Percentiles rank a stretch among this genome's conserved stretches.
Conservation (phyloP, 2,888 invertebrate genomes). For the Rhimphoctona megacephalus region DNA sequence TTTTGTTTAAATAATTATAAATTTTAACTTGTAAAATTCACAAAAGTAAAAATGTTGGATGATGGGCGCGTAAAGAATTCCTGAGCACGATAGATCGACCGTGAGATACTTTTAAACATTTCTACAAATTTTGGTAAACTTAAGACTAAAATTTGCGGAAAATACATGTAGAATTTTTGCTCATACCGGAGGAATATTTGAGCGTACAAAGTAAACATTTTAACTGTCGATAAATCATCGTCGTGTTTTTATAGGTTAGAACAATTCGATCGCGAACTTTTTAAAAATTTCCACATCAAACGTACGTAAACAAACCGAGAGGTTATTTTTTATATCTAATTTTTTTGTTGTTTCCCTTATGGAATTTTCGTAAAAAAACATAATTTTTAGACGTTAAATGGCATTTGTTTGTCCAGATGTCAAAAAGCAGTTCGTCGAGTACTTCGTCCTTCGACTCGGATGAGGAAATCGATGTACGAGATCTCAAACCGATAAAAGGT, state of each 20-base stretch:
- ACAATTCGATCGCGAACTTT: background rate
- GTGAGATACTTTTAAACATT: background rate
- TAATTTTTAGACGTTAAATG: too few relatives aligned
- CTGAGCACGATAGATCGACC: conserved; percentile 22
- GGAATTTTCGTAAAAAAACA: background rate
- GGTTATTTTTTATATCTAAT: background rate
- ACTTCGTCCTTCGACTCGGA: conserved; percentile 80
- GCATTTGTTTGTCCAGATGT: conserved; percentile 22
- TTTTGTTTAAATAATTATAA: background rate
- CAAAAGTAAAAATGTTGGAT: background rate
- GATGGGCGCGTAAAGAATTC: conserved; percentile 44
- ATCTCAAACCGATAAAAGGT: conserved; percentile 82
- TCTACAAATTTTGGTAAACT: background rate
- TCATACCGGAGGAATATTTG: background rate
- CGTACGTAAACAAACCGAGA: background rate
- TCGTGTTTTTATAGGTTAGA: background rate
- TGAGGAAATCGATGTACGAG: conserved; percentile 79
- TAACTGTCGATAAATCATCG: background rate
- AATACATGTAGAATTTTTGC: background rate
- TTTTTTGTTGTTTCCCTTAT: background rate
- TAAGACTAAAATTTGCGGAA: background rate
- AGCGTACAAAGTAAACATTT: background rate
- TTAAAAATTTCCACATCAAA: background rate
- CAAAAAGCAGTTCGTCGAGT: conserved; percentile 84
- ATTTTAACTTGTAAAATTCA: background rate